phyloP scores from a whole-genome alignment of 2,113 vertebrate genomes.

The Odocoileus hemionus region DNA sequence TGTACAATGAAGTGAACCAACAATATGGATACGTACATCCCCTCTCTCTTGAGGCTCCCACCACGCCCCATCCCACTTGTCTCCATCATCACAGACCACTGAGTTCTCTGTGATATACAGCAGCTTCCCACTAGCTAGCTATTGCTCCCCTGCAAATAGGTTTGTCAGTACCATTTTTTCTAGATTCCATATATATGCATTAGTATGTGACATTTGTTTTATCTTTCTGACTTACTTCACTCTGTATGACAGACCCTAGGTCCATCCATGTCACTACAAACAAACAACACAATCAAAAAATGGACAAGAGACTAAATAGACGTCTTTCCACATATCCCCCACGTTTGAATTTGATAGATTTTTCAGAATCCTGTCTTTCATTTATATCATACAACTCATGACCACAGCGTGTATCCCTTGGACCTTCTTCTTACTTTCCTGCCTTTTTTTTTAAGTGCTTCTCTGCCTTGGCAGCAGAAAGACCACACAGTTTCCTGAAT shows the following conservation, averaged over 20 bases:
- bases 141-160: neutral
- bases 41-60: neutral
- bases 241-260: neutral
- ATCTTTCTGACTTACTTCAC: neutral
- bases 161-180: neutral
- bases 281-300: neutral
- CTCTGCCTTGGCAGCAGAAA: neutral
- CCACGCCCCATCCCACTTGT: neutral
- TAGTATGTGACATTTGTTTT: neutral
- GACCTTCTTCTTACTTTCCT: neutral
- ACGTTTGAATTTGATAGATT: neutral
- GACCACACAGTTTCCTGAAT: neutral
- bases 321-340: neutral
- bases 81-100: neutral
- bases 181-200: neutral
- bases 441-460: neutral
- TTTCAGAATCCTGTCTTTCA: neutral
- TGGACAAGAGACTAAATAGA: neutral
- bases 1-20: neutral
- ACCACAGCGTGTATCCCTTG: neutral
- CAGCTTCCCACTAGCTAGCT: neutral
- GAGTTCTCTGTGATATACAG: neutral
- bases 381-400: neutral
- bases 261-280: neutral
- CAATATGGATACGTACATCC: neutral